These are phyloP conservation scores for Muscina levida DNA, from an alignment of 2,888 invertebrate species.

Conservation along the genomic window DNA sequence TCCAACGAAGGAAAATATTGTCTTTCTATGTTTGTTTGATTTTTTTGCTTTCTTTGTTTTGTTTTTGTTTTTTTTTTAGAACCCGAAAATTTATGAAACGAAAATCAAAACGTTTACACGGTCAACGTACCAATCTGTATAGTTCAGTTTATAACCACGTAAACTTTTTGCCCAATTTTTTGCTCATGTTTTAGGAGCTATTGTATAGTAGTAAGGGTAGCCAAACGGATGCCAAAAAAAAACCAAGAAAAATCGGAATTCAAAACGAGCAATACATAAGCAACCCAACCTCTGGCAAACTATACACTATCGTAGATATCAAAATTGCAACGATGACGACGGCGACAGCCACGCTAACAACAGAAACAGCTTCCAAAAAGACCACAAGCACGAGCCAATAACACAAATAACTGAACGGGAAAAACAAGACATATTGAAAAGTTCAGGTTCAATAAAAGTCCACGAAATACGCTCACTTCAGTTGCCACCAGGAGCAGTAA, in stretches of 20 bases:
- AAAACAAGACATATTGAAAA: conserved; percentile 54
- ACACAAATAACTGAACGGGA: conserved; percentile 57
- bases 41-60: conserved; percentile 39
- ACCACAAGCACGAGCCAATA: conserved; percentile 60
- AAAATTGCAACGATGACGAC: background rate
- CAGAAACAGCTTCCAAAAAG: conserved; percentile 27
- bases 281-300: conserved; percentile 16
- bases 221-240: conserved; percentile 44
- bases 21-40: background rate
- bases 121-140: conserved; percentile 51
- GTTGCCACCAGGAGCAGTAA: background rate
- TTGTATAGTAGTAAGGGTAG: background rate
- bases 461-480: conserved; percentile 54
- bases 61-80: conserved; percentile 7
- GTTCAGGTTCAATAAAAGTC: conserved; percentile 66
- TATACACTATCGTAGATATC: conserved; percentile 27
- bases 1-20: conserved; percentile 37
- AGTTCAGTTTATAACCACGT: background rate
- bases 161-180: background rate
- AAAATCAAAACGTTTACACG: conserved; percentile 63
- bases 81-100: conserved; percentile 57
- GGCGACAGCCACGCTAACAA: conserved; percentile 1
- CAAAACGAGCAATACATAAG: conserved; percentile 14
- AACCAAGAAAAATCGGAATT: conserved; percentile 4
- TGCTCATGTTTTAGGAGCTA: background rate